Evolutionary conservation across 2,888 invertebrate genomes (phyloP).

Genomic region (Caenorhabditis japonica): DNA sequence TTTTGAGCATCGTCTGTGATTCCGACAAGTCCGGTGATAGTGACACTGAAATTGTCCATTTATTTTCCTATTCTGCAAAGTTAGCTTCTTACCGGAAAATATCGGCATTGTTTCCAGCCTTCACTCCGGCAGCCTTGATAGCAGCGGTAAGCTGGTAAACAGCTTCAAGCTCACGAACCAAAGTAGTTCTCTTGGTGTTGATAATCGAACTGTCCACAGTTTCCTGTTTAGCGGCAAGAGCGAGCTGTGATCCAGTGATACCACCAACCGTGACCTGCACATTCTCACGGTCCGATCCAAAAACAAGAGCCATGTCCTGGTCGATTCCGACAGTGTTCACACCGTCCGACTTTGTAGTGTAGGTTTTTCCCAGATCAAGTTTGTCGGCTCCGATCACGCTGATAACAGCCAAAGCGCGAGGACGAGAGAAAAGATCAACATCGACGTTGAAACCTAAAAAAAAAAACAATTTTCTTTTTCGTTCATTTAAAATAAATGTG

Average conservation of each 20-base stretch:
- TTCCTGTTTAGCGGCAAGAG: constrained; percentile 47
- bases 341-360: constrained; percentile 41
- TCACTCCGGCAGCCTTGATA: constrained; percentile 52
- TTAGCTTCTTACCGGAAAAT: constrained; percentile 53
- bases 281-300: constrained; percentile 57
- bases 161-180: constrained; percentile 55
- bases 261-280: constrained; percentile 53
- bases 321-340: constrained; percentile 50
- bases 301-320: constrained; percentile 51
- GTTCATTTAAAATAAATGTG: constrained; percentile 6
- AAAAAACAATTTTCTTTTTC: background rate
- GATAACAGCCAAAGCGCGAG: constrained; percentile 58
- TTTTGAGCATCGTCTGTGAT: constrained; percentile 40
- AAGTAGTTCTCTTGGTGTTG: constrained; percentile 49
- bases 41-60: constrained; percentile 20
- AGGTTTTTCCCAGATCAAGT: constrained; percentile 42
- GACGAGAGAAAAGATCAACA: constrained; percentile 57
- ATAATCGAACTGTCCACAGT: constrained; percentile 45
- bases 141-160: constrained; percentile 56
- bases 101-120: constrained; percentile 55
- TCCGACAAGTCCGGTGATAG: constrained; percentile 51
- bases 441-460: constrained; percentile 50
- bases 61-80: too few relatives aligned
- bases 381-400: constrained; percentile 48
- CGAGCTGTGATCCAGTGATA: constrained; percentile 57